phyloP scores from a whole-genome alignment of 1,140 invertebrate genomes.

The Drosophila kurseongensis region DNA sequence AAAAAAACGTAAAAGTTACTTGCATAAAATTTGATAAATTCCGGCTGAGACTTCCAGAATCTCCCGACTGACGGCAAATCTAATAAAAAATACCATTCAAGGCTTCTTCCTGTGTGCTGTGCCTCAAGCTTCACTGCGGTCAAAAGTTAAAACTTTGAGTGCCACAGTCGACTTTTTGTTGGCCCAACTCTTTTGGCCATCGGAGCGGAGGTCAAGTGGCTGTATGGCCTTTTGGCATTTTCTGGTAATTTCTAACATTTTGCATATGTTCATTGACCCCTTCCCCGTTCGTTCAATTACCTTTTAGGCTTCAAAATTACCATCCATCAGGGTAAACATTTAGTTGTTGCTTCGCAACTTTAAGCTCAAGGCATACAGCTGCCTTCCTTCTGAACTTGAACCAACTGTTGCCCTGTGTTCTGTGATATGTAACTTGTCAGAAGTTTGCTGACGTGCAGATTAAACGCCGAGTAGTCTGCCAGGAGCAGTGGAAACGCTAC shows the following conservation, averaged over 20 bases:
- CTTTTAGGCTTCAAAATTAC: constrained; percentile 37
- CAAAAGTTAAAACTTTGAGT: constrained; percentile 60
- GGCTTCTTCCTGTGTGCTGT: constrained; percentile 6
- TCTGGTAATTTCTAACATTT: constrained; percentile 42
- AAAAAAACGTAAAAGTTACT: constrained; percentile 51
- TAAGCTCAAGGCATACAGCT: constrained; percentile 8
- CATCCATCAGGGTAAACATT: constrained; percentile 39
- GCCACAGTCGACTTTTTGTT: constrained; percentile 44
- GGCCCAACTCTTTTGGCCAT: constrained; percentile 41
- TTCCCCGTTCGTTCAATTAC: constrained; percentile 35
- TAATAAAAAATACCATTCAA: constrained; percentile 62
- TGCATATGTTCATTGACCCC: constrained; percentile 18
- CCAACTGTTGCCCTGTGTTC: constrained; percentile 71
- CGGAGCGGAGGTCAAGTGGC: constrained; percentile 22
- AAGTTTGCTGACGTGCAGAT: constrained; percentile 78
- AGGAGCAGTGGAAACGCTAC: constrained; percentile 50
- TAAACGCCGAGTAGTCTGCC: constrained; percentile 54
- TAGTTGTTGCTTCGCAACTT: constrained; percentile 20
- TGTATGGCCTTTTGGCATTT: constrained; percentile 22
- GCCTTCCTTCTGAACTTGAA: constrained; percentile 47
- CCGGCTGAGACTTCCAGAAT: constrained; percentile 24
- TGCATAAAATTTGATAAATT: constrained; percentile 80
- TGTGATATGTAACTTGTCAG: constrained; percentile 76
- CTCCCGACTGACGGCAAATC: constrained; percentile 62
- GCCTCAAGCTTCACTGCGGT: constrained; percentile 39